Conservation (phyloP, 2,797 vertebrate genomes). For the Arremon brunneinucha region DNA sequence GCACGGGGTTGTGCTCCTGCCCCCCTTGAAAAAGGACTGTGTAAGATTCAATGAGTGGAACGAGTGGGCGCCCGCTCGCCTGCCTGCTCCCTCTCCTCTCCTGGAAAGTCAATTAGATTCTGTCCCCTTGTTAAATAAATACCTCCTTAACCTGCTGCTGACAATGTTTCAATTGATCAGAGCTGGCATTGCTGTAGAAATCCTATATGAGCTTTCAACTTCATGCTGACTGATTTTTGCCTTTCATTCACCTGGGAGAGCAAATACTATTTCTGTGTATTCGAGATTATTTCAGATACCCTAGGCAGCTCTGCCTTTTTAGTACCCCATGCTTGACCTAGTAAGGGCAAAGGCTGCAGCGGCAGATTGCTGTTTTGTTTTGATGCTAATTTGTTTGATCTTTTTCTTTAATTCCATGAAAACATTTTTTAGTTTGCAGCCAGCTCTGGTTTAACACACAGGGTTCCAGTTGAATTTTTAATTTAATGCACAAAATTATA, state of each 20-base stretch:
- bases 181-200: background rate
- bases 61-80: background rate
- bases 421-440: background rate
- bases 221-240: background rate
- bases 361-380: background rate
- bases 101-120: conserved; percentile 9
- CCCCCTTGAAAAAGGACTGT: background rate
- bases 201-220: background rate
- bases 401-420: background rate
- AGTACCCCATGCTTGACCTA: background rate
- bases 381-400: background rate
- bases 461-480: background rate
- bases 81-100: background rate
- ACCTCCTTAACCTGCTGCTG: conserved; percentile 19
- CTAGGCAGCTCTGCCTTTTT: background rate
- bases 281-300: background rate
- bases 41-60: background rate
- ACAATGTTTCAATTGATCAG: conserved; percentile 18
- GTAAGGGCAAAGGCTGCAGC: conserved; percentile 5
- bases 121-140: conserved; percentile 21
- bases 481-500: conserved; percentile 6
- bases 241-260: background rate
- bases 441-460: background rate
- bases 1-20: background rate
- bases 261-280: background rate